These are phyloP conservation scores for Clarias pachynema DNA, from an alignment of 2,797 vertebrate species.

Conservation along the genomic window DNA sequence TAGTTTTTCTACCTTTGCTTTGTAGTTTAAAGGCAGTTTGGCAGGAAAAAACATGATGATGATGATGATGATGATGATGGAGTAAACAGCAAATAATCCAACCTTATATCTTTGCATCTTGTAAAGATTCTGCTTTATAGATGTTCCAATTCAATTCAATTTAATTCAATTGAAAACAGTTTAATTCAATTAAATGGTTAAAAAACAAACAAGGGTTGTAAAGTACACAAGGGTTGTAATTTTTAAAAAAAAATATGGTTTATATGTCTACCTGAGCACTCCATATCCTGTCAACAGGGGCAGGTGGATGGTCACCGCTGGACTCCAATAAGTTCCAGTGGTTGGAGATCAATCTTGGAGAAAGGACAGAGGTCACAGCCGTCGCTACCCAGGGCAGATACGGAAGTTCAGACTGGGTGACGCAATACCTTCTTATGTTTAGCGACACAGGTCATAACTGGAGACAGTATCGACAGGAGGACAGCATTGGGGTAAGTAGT, in stretches of 20 bases:
- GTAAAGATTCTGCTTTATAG: not conserved
- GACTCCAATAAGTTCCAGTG: conserved; percentile 83
- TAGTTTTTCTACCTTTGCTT: not conserved
- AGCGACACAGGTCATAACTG: conserved; percentile 85
- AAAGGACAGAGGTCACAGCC: conserved; percentile 80
- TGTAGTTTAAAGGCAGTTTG: not conserved
- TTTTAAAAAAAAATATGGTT: not conserved
- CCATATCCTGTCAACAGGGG: conserved; percentile 67
- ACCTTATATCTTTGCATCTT: not conserved
- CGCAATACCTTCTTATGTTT: conserved; percentile 83
- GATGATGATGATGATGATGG: too few species aligned
- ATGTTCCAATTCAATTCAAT: not conserved
- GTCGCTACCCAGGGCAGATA: conserved; percentile 86
- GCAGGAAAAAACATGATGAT: too few species aligned
- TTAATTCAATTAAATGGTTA: too few species aligned
- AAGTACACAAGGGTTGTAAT: not conserved
- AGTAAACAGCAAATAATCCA: not conserved
- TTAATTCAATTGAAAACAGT: too few species aligned
- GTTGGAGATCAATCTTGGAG: conserved; percentile 84
- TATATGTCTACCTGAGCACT: not conserved
- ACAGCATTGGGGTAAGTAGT: conserved; percentile 78
- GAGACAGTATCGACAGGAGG: conserved; percentile 84
- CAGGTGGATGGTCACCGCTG: conserved; percentile 85
- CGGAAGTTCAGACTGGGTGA: conserved; percentile 86
- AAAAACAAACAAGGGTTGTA: not conserved